Conservation (phyloP, 1,140 invertebrate species). For the Andrena cerasifolii region DNA sequence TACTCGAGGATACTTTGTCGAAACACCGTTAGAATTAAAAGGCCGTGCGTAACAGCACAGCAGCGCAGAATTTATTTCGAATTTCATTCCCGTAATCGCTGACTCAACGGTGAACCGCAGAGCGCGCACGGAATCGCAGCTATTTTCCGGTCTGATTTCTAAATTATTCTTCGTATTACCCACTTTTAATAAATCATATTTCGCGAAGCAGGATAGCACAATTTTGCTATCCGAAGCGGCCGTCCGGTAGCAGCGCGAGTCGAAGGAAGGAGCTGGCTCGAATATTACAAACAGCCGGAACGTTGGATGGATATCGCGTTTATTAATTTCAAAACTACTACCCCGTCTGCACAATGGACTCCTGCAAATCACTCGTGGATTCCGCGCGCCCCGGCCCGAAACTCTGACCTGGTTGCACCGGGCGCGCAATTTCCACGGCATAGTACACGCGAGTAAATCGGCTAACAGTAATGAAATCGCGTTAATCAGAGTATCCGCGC, state of each 20-base stretch:
- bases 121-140: not conserved
- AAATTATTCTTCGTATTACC: not conserved
- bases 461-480: not conserved
- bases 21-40: too few species aligned
- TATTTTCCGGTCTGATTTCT: slow-evolving; percentile 17
- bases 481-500: not conserved
- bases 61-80: too few species aligned
- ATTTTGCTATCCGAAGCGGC: not conserved
- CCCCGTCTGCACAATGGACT: too few species aligned
- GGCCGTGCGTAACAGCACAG: too few species aligned
- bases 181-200: not conserved
- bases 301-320: too few species aligned
- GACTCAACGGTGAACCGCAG: not conserved
- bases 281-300: too few species aligned
- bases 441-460: not conserved
- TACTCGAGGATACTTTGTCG: too few species aligned
- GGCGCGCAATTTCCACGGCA: not conserved
- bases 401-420: not conserved
- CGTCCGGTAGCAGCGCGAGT: not conserved
- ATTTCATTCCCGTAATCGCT: too few species aligned
- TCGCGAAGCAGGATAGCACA: not conserved
- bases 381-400: not conserved
- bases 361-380: not conserved
- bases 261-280: too few species aligned
- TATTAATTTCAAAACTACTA: too few species aligned